Conservation (phyloP, 2,888 invertebrate genomes). For the Escarpia spicata region DNA sequence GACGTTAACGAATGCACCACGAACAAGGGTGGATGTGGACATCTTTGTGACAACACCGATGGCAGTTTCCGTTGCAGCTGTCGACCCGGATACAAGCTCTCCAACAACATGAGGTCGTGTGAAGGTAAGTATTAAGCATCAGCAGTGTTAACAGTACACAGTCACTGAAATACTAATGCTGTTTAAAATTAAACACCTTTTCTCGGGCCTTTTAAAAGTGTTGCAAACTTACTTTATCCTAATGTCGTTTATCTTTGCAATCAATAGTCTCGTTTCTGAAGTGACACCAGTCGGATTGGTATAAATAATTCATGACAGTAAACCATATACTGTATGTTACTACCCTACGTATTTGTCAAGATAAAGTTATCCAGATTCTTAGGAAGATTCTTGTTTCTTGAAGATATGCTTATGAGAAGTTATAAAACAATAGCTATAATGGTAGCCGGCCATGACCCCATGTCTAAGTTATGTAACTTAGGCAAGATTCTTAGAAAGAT, state of each 20-base stretch:
- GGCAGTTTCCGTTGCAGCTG: background rate
- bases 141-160: background rate
- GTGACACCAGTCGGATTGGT: background rate
- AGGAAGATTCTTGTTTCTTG: too few species aligned
- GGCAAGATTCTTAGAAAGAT: too few species aligned
- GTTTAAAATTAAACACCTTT: too few species aligned
- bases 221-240: too few species aligned
- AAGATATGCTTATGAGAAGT: too few species aligned
- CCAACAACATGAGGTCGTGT: background rate
- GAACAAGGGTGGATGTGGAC: background rate
- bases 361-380: background rate
- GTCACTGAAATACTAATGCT: too few species aligned
- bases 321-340: background rate
- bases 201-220: too few species aligned
- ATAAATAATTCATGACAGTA: background rate
- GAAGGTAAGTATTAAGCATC: background rate
- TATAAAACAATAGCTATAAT: too few species aligned
- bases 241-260: background rate
- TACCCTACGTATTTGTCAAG: background rate
- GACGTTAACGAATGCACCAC: background rate
- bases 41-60: background rate
- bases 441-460: too few species aligned
- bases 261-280: background rate
- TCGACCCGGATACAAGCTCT: background rate
- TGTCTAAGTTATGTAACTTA: too few species aligned